These are phyloP conservation scores for Drosophila heteroneura DNA, from an alignment of 2,888 invertebrate species.

Conservation along the genomic window DNA sequence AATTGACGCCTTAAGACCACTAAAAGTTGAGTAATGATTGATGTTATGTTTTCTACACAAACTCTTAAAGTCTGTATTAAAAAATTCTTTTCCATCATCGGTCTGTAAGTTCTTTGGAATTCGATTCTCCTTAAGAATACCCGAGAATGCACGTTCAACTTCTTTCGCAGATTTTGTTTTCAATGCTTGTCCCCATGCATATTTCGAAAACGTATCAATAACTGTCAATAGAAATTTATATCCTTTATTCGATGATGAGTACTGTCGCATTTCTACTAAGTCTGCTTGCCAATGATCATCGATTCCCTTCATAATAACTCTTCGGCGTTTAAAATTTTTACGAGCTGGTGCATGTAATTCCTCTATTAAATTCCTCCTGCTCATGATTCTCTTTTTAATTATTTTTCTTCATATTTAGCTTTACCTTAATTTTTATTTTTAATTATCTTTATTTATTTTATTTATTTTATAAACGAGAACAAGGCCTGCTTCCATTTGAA, in stretches of 20 bases:
- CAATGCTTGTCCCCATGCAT: background rate
- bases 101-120: slow-evolving; percentile 27
- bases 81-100: slow-evolving; percentile 11
- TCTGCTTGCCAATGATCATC: background rate
- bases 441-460: background rate
- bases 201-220: background rate
- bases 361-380: background rate
- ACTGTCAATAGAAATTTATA: background rate
- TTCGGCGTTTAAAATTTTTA: background rate
- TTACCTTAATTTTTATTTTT: no score
- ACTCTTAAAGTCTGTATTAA: background rate
- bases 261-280: background rate
- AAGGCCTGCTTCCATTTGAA: background rate
- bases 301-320: background rate
- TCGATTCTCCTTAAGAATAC: background rate
- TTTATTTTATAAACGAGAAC: background rate
- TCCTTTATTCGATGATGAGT: background rate
- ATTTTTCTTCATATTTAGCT: no score
- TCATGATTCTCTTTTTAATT: background rate
- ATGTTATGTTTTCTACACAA: background rate
- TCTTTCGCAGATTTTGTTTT: background rate
- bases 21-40: slow-evolving; percentile 1
- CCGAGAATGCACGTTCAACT: background rate
- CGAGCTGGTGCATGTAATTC: background rate
- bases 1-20: background rate